These are phyloP conservation scores for Cheilosia grossa DNA, from an alignment of 2,888 invertebrate genomes.

Conservation along the genomic window DNA sequence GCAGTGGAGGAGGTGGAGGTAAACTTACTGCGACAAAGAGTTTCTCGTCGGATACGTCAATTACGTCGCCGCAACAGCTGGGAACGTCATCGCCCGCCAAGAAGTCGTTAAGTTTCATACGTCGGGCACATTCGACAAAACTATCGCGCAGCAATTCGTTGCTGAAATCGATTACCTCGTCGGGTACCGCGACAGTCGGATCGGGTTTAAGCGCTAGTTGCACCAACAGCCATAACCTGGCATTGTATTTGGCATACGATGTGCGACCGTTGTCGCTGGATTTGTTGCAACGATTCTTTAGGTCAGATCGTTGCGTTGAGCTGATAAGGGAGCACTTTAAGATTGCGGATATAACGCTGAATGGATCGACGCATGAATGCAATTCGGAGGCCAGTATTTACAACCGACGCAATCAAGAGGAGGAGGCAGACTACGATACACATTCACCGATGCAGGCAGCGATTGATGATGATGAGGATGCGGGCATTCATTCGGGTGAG, in stretches of 20 bases:
- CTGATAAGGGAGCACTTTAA: slow-evolving; percentile 82
- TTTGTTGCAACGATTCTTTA: slow-evolving; percentile 81
- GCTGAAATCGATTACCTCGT: slow-evolving; percentile 85
- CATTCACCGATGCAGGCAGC: slow-evolving; percentile 81
- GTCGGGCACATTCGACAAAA: slow-evolving; percentile 89
- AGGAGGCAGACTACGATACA: slow-evolving; percentile 77
- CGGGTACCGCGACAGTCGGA: slow-evolving; percentile 43
- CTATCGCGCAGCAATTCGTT: slow-evolving; percentile 88
- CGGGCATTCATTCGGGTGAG: slow-evolving; percentile 90
- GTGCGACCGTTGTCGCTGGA: slow-evolving; percentile 81
- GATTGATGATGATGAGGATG: slow-evolving; percentile 85
- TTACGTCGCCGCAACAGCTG: slow-evolving; percentile 78
- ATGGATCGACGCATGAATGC: slow-evolving; percentile 83
- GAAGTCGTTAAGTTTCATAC: slow-evolving; percentile 87
- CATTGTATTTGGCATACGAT: slow-evolving; percentile 80
- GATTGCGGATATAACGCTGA: slow-evolving; percentile 78
- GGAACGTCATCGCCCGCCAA: slow-evolving; percentile 84
- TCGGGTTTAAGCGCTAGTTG: slow-evolving; percentile 43
- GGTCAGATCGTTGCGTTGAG: slow-evolving; percentile 81
- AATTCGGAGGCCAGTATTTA: slow-evolving; percentile 78
- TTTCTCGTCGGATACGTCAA: slow-evolving; percentile 76
- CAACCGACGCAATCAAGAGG: slow-evolving; percentile 42
- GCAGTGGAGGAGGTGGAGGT: slow-evolving; percentile 27
- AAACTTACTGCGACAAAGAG: slow-evolving; percentile 75
- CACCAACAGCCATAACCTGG: slow-evolving; percentile 56